Evolutionary conservation across 2,797 vertebrate genomes (phyloP), one percentile per base, ranked within the genome.

Genomic region (Phrynocephalus guinanensis): DNA sequence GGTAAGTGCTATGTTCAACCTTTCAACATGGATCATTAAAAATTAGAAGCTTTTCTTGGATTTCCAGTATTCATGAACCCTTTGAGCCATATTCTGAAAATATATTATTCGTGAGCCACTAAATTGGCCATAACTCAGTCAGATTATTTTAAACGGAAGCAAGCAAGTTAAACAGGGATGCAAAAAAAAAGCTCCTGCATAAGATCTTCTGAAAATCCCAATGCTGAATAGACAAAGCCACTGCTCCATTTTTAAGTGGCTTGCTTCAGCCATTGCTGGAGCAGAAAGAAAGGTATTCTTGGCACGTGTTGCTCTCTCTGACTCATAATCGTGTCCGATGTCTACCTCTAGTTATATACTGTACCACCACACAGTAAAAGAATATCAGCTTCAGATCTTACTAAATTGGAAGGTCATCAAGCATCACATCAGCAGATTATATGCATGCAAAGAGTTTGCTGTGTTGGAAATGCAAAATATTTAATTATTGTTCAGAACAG

Each of bases 11-110:
- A 20, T 70, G 44, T 76, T 85, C 71, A 33, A 82, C 83, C 83
- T 82, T 85, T 85, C 83, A 88, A 77, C 72, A 68, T 56, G 82
- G 87, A 79, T 85, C 87, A 88, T 88, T 85, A 82, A 88, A 88
- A 85, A 85, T 82, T 80, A 85, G 81, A 81, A 88, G 79, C 79
- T 88, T 82, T 88, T 81, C 78, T 85, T 81, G 48, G 30, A 81
- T 81, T 85, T 85, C 83, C 83, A 85, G 82, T 88, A 88, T 88
- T 85, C 79, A 76, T 85, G 71, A 85, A 30, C 63, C 75, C 78
- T 85, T 72, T 84, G 30, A 85, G 71, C 60, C 30, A 80, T 50
- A 72, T 73, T 84, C 68, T 84, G 66, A 80, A 88, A 28, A 56
- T 60, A 84, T 48, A 81, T 48, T n/a, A 68, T 48, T 67, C 83